Base-by-base conservation (phyloP, 2,888 invertebrate species). In the Agonopterix subpropinquella region DNA sequence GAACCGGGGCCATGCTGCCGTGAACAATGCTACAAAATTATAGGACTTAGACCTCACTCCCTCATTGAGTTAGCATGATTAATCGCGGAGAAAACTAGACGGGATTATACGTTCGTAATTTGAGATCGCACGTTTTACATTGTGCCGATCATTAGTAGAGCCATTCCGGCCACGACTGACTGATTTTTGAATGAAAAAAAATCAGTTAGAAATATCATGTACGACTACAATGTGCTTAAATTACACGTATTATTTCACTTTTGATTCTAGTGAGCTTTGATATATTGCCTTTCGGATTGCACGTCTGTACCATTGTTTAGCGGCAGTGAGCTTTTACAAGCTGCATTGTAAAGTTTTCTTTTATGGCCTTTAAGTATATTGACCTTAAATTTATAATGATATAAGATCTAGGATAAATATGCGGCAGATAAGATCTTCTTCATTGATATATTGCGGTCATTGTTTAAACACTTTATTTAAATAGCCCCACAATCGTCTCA, bases 51-150 rank as follows among this genome's bases (percentile, higher is more conserved):
- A 66, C 58, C 61, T 65, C 57, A 65, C 72, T 72, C 80, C 70
- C 75, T 81, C 78, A 78, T 81, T 78, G 77, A 73, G 77, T 77
- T 70, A 76, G 77, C 77, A 79, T 82, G 83, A 83, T 85, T 83
- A 83, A 85, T 82, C 76, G 78, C 62, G 65, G 77, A 78, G 82
- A 85, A 84, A 85, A 79, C 77, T 68, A 72, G 71, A 59, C 64
- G 57, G 68, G 66, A 77, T 78, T 77, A 74, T 74, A 76, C 72
- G 67, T 78, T 74, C 57, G 74, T 73, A 67, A 69, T 72, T 70
- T 68, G 62, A 70, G 65, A 79, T 76, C 70, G 73, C 79, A 80
- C 78, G 79, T 73, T 81, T 77, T 74, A 67, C 64, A 64, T 65
- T 64, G 60, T 61, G 72, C 66, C 57, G 62, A 60, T 74, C 69